Base-by-base conservation (phyloP, 2,113 vertebrate genomes). In the Albula goreensis region DNA sequence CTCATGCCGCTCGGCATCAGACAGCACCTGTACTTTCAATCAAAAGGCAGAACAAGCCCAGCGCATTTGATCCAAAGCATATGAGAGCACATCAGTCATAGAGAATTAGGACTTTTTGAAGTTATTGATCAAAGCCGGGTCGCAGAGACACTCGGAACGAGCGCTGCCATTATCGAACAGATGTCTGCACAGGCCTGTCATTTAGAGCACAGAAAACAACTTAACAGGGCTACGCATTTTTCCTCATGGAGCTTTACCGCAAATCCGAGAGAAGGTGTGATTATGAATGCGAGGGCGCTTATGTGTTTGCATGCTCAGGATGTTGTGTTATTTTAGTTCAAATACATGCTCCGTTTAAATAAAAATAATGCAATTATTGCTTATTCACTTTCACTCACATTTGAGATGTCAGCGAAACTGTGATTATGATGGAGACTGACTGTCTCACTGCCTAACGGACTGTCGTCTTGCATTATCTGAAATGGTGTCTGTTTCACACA, bases 81-180 rank as follows among this genome's bases (percentile, higher is more conserved):
- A 66, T 66, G 17, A 53, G n/a, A 31, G 84, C 51, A 9, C 53
- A 50, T 49, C 31, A 49, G 56, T 60, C 49, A 10, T 17, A 52
- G 15, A 25, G 41, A 85, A 63, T 85, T 85, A 85, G n/a, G 50
- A 80, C 84, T 85, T 81, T 66, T 53, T 85, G 78, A 85, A 57
- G 41, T 66, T 85, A 66, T 78, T 31, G 56, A 85, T 80, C 56
- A 81, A 85, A 85, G 83, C 50, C 31, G 31, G 31, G 49, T 31
- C 31, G 22, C 82, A 78, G 85, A 48, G 70, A 11, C 70, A 66
- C 56, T 50, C 12, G 52, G 70, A 74, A n/a, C 22, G 13, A 19
- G 81, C 48, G 22, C 52, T 1, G 53, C 19, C 52, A 41, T 85
- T 13, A 85, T 80, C n/a, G 50, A 48, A 60, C 48, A 85, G 48